Conservation (phyloP, 2,113 vertebrate species). For the Neolamprologus variostigma region DNA sequence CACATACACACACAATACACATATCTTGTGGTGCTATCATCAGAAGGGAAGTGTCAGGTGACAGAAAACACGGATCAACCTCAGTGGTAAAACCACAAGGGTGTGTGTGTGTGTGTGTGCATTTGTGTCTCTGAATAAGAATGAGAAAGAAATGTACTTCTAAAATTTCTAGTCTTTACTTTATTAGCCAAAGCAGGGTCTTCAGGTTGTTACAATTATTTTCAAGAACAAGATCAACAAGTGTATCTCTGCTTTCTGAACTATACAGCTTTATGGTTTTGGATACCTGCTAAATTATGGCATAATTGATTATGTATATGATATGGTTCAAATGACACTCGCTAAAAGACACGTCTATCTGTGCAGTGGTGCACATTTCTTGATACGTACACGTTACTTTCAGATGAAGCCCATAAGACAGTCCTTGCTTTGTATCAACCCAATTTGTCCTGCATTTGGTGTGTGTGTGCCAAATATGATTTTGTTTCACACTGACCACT, state of each 20-base stretch:
- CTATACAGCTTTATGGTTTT: not conserved
- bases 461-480: not conserved
- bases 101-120: not conserved
- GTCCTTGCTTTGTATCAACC: not conserved
- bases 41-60: conserved; percentile 56
- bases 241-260: not conserved
- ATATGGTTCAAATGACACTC: conserved; percentile 33
- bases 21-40: conserved; percentile 35
- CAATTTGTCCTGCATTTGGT: not conserved
- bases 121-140: not conserved
- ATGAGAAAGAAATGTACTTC: not conserved
- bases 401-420: not conserved
- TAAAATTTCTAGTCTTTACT: not conserved
- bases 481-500: not conserved
- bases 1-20: not conserved
- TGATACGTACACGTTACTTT: not conserved
- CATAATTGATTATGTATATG: conserved; percentile 54
- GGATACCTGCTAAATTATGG: conserved; percentile 27
- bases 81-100: conserved; percentile 29
- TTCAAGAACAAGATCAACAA: not conserved
- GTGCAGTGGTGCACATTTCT: not conserved
- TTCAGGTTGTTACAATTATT: not conserved
- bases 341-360: conserved; percentile 25
- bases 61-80: conserved; percentile 53
- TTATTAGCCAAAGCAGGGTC: not conserved